Percentiles rank a stretch among this genome's conserved stretches.
phyloP scores from a whole-genome alignment of 2,888 invertebrate species.

The Pseudeuparius sepicola region DNA sequence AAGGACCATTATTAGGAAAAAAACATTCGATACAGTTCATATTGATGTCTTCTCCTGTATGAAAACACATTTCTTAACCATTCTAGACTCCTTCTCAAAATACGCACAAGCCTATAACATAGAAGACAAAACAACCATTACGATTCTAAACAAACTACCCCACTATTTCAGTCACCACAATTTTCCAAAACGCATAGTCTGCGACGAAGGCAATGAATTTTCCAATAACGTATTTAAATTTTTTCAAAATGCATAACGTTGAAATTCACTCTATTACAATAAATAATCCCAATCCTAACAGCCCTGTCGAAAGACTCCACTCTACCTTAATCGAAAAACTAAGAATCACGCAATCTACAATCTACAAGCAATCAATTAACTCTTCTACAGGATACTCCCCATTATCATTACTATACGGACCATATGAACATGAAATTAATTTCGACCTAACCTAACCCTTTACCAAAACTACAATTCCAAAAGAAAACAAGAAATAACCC shows the following conservation, averaged over 20 bases:
- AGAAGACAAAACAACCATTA: constrained; percentile 13
- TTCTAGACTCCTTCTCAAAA: constrained; percentile 14
- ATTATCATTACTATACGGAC: constrained; percentile 6
- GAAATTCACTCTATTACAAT: constrained; percentile 13
- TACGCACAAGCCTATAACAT: constrained; percentile 14
- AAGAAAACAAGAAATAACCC: constrained; percentile 10
- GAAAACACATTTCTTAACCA: constrained; percentile 8
- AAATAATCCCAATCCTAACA: constrained; percentile 10
- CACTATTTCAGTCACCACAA: constrained; percentile 16
- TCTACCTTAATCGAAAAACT: constrained; percentile 16
- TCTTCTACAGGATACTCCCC: constrained; percentile 4
- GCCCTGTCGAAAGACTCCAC: constrained; percentile 15
- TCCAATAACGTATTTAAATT: constrained; percentile 10
- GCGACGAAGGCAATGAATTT: constrained; percentile 11
- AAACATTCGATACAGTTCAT: constrained; percentile 12
- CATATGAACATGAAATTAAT: constrained; percentile 11
- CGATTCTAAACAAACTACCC: constrained; percentile 14
- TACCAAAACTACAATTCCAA: constrained; percentile 13
- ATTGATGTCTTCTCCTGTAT: constrained; percentile 10
- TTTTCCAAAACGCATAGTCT: constrained; percentile 3
- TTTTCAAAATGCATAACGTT: constrained; percentile 11
- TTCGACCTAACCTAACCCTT: constrained; percentile 10
- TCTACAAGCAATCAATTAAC: constrained; percentile 12
- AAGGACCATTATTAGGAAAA: constrained; percentile 11
- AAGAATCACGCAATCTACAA: constrained; percentile 11